phyloP scores from a whole-genome alignment of 2,113 vertebrate genomes.

The Megaceryle maxima region DNA sequence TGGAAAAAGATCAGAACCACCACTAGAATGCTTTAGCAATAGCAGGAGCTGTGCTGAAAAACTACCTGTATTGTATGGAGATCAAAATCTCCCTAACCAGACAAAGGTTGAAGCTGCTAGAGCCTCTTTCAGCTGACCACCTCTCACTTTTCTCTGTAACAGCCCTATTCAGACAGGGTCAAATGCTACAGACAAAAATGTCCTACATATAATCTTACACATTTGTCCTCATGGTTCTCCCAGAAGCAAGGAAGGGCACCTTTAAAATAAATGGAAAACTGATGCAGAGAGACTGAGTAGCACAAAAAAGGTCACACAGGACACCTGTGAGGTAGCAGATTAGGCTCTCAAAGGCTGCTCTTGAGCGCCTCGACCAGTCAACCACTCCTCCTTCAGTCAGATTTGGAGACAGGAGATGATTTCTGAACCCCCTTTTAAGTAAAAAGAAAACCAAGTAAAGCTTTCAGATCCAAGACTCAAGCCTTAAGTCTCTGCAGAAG shows the following conservation, averaged over 20 bases:
- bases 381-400: not conserved
- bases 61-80: too few relatives aligned
- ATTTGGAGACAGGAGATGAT: not conserved
- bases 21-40: not conserved
- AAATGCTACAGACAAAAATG: not conserved
- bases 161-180: not conserved
- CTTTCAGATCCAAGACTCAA: not conserved
- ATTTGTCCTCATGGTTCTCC: not conserved
- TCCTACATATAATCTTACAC: not conserved
- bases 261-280: not conserved
- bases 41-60: not conserved
- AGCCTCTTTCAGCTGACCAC: not conserved
- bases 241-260: not conserved
- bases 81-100: not conserved
- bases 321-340: not conserved
- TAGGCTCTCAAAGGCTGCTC: not conserved
- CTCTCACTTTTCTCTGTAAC: not conserved
- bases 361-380: not conserved
- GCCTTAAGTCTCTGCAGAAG: not conserved
- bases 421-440: not conserved
- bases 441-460: not conserved
- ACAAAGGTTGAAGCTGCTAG: not conserved
- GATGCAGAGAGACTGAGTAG: not conserved
- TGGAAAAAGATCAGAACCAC: not conserved
- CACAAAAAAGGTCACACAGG: not conserved